Evolutionary conservation across 2,888 invertebrate species (phyloP).

Genomic region (Tachystola acroxantha): DNA sequence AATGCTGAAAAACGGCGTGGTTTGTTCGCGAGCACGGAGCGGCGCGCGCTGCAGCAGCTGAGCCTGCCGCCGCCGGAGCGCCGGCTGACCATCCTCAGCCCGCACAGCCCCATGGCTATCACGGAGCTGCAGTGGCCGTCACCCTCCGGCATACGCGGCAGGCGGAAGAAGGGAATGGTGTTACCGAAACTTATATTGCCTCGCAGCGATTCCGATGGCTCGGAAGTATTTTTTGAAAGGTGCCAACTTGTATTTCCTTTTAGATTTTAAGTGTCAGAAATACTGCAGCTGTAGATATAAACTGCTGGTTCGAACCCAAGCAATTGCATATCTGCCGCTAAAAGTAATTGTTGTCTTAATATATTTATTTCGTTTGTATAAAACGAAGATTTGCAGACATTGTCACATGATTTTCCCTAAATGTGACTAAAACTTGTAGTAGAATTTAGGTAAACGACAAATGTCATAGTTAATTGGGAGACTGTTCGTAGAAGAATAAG

Average conservation of each 20-base stretch:
- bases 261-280: neutral
- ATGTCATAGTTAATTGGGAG: no score
- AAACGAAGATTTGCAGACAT: no score
- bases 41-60: constrained; percentile 81
- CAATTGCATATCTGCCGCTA: neutral
- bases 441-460: no score
- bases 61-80: constrained; percentile 84
- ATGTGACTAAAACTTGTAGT: no score
- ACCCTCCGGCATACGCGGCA: constrained; percentile 77
- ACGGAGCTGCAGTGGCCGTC: constrained; percentile 82
- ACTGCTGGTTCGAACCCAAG: neutral
- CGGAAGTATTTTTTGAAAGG: constrained; percentile 81
- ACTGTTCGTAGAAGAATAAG: no score
- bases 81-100: constrained; percentile 87
- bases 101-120: constrained; percentile 85
- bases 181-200: constrained; percentile 86
- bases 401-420: no score
- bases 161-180: constrained; percentile 85
- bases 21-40: constrained; percentile 82
- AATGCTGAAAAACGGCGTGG: constrained; percentile 82
- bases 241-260: constrained; percentile 35
- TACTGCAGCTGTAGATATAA: neutral
- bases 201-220: constrained; percentile 85
- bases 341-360: neutral
- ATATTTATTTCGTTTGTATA: no score